These are phyloP conservation scores for Philopedon plagiatum DNA, from an alignment of 2,888 invertebrate species.

Conservation along the genomic window DNA sequence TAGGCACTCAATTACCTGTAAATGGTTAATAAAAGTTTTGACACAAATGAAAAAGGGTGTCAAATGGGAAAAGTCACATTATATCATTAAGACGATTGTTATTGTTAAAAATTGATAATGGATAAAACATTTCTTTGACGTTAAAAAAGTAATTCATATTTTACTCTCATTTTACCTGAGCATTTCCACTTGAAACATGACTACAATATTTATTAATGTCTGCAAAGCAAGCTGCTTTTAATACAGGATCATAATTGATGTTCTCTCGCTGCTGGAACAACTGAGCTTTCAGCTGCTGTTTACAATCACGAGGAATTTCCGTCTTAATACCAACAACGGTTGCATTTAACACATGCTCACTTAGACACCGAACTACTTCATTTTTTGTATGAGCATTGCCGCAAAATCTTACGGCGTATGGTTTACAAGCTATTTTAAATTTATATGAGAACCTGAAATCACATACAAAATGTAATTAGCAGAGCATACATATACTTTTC, in stretches of 20 bases:
- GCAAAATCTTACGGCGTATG: slow-evolving; percentile 80
- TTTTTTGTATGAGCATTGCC: slow-evolving; percentile 81
- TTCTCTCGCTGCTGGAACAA: slow-evolving; percentile 93
- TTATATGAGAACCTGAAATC: slow-evolving; percentile 73
- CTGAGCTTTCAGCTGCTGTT: slow-evolving; percentile 92
- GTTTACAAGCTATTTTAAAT: slow-evolving; percentile 94
- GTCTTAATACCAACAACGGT: slow-evolving; percentile 83
- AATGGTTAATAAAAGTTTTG: slow-evolving; percentile 18
- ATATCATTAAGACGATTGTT: too few species aligned
- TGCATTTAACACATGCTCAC: slow-evolving; percentile 92
- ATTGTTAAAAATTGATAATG: too few species aligned
- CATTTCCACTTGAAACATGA: slow-evolving; percentile 78
- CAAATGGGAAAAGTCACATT: too few species aligned
- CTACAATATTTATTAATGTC: slow-evolving; percentile 85
- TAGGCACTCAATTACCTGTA: slow-evolving; percentile 86
- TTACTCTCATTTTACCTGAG: slow-evolving; percentile 72
- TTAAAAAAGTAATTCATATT: too few species aligned
- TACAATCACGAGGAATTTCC: slow-evolving; percentile 88
- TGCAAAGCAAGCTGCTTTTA: slow-evolving; percentile 84
- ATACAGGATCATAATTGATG: slow-evolving; percentile 86
- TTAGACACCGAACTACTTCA: slow-evolving; percentile 89
- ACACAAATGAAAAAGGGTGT: not conserved
- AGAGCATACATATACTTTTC: not conserved
- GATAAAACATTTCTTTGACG: too few species aligned
- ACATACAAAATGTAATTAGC: not conserved